Percentiles rank a stretch among this genome's conserved stretches.
Conservation (phyloP, 2,888 invertebrate genomes). For the Boloria selene region DNA sequence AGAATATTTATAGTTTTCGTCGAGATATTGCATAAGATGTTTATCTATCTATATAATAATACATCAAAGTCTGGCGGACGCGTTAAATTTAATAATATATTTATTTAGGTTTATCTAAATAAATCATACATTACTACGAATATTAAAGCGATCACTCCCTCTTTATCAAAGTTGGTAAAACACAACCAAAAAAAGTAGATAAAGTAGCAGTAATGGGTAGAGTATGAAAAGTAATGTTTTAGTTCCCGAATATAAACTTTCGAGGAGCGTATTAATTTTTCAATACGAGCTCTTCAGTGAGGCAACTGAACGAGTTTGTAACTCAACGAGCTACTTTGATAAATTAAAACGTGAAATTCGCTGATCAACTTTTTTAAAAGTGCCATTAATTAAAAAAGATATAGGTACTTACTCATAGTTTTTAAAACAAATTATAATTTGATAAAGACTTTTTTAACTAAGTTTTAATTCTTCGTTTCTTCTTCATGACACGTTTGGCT, state of each 20-base stretch:
- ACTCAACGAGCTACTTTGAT: conserved; percentile 20
- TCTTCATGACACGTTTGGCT: no score
- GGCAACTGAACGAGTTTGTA: conserved; percentile 20
- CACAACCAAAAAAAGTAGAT: no score
- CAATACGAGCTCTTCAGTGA: conserved; percentile 14
- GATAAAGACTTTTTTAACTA: neutral
- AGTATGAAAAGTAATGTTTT: neutral
- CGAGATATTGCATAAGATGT: no score
- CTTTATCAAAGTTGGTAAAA: no score
- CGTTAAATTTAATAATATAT: no score
- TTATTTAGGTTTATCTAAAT: no score
- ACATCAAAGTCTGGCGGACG: no score
- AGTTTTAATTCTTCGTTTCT: no score
- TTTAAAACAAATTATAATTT: conserved; percentile 9
- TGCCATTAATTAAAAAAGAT: conserved; percentile 16
- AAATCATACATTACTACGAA: no score
- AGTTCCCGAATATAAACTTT: conserved; percentile 15
- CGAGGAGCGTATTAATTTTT: conserved; percentile 14
- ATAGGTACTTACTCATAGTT: conserved; percentile 3
- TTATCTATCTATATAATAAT: no score
- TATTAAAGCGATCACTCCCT: no score
- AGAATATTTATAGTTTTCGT: no score
- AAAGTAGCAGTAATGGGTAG: neutral
- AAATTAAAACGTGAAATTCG: conserved; percentile 16
- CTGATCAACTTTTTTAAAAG: conserved; percentile 19